A percentile compares a stretch with the other conserved stretches of the same genome.
phyloP scores from a whole-genome alignment of 2,113 vertebrate species.

The Pyrgilauda ruficollis region DNA sequence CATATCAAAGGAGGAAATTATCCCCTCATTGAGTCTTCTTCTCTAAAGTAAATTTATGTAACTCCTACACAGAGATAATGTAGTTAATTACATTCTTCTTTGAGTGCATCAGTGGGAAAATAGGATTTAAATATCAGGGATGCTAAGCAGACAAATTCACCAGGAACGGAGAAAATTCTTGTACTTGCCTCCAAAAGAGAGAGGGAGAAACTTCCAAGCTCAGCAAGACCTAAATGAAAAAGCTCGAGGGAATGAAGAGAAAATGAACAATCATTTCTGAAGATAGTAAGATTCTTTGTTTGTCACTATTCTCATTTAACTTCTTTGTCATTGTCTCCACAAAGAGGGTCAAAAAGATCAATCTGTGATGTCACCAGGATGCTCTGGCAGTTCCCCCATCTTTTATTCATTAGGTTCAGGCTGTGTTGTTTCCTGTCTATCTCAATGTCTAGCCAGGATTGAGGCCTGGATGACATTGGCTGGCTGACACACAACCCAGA shows the following conservation, averaged over 20 bases:
- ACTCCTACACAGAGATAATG: conserved; percentile 30
- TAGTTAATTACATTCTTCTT: conserved; percentile 28
- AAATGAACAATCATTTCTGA: neutral
- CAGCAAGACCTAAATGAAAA: neutral
- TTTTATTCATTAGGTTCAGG: neutral
- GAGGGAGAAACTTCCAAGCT: neutral
- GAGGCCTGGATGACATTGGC: neutral
- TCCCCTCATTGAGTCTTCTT: conserved; percentile 43
- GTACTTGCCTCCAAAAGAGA: neutral
- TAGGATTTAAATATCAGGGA: neutral
- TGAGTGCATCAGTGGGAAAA: conserved; percentile 7
- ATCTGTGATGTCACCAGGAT: neutral
- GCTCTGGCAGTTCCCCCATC: neutral
- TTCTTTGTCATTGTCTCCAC: neutral
- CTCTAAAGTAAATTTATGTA: conserved; percentile 45
- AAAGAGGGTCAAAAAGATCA: neutral
- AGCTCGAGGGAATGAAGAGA: neutral
- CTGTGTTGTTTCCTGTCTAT: neutral
- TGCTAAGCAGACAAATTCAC: neutral
- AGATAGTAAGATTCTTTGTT: neutral
- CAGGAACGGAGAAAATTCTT: neutral
- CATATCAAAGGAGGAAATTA: conserved; percentile 57
- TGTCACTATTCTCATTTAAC: neutral
- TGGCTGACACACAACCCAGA: neutral
- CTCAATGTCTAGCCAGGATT: neutral